A percentile compares a stretch with the other conserved stretches of the same genome.
These are phyloP conservation scores for Epizoanthus scotinus DNA, from an alignment of 92 coral and sea anemone genomes.

Conservation along the genomic window DNA sequence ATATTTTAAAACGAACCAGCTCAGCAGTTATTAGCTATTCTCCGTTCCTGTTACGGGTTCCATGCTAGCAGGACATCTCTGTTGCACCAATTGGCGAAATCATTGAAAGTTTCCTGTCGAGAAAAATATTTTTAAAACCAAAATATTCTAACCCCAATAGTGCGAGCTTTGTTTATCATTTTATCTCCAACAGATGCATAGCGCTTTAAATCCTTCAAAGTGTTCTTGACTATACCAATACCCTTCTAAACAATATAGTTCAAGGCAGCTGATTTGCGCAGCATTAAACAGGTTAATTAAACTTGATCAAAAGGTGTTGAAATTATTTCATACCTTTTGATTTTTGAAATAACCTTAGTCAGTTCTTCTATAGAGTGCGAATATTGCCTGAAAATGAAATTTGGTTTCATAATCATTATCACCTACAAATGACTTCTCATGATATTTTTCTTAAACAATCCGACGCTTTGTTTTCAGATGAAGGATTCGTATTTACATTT, in stretches of 20 bases:
- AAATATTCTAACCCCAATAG: background rate
- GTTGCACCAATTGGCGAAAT: background rate
- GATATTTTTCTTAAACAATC: background rate
- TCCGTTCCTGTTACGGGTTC: background rate
- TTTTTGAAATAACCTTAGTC: background rate
- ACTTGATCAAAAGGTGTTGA: background rate
- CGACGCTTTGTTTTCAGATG: background rate
- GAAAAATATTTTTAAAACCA: no score
- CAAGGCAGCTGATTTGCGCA: conserved; percentile 7
- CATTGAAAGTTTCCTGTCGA: background rate
- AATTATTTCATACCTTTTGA: background rate
- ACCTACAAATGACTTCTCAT: background rate
- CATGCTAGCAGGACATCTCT: background rate
- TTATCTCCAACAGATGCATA: background rate
- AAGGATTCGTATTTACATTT: background rate
- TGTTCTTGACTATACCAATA: background rate
- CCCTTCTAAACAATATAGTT: background rate
- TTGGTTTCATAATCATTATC: background rate
- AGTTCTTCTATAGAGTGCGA: background rate
- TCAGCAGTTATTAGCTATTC: background rate
- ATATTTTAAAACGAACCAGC: background rate
- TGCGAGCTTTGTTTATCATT: background rate
- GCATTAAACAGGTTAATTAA: background rate
- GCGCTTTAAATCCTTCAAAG: background rate
- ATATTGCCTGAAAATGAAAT: background rate